phyloP scores from a whole-genome alignment of 2,113 vertebrate species.

The Rhombomys opimus region DNA sequence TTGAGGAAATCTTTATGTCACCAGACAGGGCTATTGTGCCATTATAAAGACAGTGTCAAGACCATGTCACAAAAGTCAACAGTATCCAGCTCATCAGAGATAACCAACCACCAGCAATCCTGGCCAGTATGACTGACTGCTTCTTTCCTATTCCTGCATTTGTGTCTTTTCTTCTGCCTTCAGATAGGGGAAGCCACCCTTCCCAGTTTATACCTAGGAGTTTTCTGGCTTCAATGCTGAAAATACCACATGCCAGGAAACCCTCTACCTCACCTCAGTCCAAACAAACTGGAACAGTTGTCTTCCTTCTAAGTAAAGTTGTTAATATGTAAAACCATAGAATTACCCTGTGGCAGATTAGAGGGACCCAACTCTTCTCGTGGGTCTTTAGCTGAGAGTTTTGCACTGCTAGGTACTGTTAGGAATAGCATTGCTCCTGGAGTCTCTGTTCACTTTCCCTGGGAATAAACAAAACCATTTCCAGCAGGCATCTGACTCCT shows the following conservation, averaged over 20 bases:
- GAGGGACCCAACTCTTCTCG: not conserved
- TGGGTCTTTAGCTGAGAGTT: not conserved
- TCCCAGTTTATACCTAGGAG: not conserved
- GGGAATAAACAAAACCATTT: not conserved
- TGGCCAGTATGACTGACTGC: not conserved
- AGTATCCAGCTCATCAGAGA: not conserved
- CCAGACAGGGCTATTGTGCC: not conserved
- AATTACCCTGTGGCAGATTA: not conserved
- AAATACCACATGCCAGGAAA: not conserved
- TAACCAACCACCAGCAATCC: not conserved
- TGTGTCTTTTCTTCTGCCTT: not conserved
- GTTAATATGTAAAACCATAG: not conserved
- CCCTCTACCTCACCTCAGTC: not conserved
- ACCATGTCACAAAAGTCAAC: not conserved
- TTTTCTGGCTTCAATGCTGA: not conserved
- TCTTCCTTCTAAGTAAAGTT: not conserved
- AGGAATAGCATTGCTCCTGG: not conserved
- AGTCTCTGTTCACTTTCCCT: not conserved
- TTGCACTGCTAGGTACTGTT: not conserved
- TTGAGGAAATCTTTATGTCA: not conserved
- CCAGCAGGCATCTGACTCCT: not conserved
- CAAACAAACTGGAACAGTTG: not conserved
- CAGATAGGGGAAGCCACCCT: not conserved
- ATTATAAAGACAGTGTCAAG: not conserved
- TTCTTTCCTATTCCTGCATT: not conserved